Evolutionary conservation across 1,140 invertebrate species (phyloP), one percentile per base, ranked within the genome.

Genomic region (Zaprionus taronus): DNA sequence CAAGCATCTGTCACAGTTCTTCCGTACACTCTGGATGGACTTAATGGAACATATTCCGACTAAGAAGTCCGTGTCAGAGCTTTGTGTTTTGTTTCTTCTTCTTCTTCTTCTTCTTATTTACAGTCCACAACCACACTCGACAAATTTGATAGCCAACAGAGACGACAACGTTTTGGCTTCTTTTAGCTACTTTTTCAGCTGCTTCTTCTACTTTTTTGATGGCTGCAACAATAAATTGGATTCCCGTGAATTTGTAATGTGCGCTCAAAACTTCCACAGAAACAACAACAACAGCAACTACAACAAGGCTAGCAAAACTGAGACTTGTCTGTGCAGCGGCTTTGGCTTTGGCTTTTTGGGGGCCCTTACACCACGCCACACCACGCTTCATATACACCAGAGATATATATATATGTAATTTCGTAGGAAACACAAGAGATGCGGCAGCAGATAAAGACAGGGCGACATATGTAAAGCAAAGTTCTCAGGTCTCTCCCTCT

Each of bases 231-330:
- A 82, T 84, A 90, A 90, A 89, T 89, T 89, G 84, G 84, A 90
- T 89, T 89, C 81, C 79, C 60, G 71, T 79, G 84, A 90, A 89
- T 90, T 81, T 89, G 85, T 89, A 90, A 87, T 84, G 84, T 84
- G 84, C 77, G 80, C 83, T 87, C 81, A 72, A 84, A 89, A 89
- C 65, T 89, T 89, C 84, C 69, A 24, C 77, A 61, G 84, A 87
- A 87, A 57, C 73, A 70, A 53, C 73, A 70, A 53, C 51, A 56
- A 36, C 24, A 64, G 20, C n/a, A 67, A 63, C 56, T 36, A 79
- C 74, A 71, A 68, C 67, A 81, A 65, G 63, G 66, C 47, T 68
- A 82, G 61, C 72, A 80, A 87, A 53, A 53, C 56, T 76, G 62
- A 60, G 66, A 68, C 70, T 73, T 73, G 79, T 77, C 74, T 81